Conservation (phyloP, 2,888 invertebrate species). For the Drosophila helvetica region DNA sequence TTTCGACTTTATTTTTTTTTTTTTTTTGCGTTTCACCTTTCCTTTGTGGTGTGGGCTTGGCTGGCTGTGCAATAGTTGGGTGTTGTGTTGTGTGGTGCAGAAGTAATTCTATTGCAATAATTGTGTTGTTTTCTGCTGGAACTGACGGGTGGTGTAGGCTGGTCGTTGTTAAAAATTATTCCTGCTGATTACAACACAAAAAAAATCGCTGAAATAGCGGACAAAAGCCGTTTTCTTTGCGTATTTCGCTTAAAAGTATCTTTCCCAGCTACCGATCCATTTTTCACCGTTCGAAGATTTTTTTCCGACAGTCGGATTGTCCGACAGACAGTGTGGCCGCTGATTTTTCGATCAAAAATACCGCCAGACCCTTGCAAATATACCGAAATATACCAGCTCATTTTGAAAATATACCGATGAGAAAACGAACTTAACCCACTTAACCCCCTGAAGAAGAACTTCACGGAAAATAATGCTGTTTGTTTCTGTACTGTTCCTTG, state of each 20-base stretch:
- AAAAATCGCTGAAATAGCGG: constrained; percentile 87
- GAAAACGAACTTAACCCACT: too few species aligned
- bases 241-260: constrained; percentile 82
- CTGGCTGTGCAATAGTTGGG: constrained; percentile 28
- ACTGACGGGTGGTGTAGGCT: constrained; percentile 63
- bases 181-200: constrained; percentile 83
- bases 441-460: too few species aligned
- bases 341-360: not conserved
- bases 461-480: too few species aligned
- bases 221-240: constrained; percentile 84
- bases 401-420: too few species aligned
- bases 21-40: constrained; percentile 61
- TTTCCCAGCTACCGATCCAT: constrained; percentile 84
- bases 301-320: constrained; percentile 76
- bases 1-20: constrained; percentile 27
- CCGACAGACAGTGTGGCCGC: not conserved
- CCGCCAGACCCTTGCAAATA: not conserved
- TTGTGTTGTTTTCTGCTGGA: constrained; percentile 38
- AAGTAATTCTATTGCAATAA: constrained; percentile 20
- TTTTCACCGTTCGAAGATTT: constrained; percentile 82
- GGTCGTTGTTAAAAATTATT: constrained; percentile 70
- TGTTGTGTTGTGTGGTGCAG: constrained; percentile 23
- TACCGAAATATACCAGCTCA: not conserved
- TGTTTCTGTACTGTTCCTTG: too few species aligned
- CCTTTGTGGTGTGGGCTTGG: constrained; percentile 51